Percentiles rank a stretch among this genome's conserved stretches.
These are phyloP conservation scores for Neelides sp. DNA, from an alignment of 1,140 invertebrate genomes.

Conservation along the genomic window DNA sequence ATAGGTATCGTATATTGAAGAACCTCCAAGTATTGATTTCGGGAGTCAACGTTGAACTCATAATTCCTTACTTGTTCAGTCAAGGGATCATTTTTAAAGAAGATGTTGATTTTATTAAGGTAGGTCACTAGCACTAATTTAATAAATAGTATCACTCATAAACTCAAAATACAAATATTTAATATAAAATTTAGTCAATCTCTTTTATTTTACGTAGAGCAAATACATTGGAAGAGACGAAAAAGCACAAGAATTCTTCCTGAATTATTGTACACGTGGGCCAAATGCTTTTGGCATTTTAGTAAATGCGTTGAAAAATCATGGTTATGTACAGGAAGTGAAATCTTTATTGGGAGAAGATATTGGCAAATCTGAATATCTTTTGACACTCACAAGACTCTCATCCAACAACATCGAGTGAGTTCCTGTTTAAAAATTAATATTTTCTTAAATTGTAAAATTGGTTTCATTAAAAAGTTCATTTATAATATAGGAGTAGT, in stretches of 20 bases:
- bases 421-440: too few relatives aligned
- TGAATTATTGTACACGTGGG: constrained; percentile 14
- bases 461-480: too few relatives aligned
- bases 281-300: constrained; percentile 20
- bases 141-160: background rate
- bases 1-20: too few relatives aligned
- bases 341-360: background rate
- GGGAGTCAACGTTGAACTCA: constrained; percentile 11
- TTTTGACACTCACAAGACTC: too few relatives aligned
- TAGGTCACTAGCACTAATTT: background rate
- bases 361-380: too few relatives aligned
- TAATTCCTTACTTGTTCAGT: constrained; percentile 10
- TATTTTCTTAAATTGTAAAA: too few relatives aligned
- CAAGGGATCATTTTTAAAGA: constrained; percentile 13
- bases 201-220: constrained; percentile 7
- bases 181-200: background rate
- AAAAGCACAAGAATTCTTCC: constrained; percentile 23
- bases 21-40: too few relatives aligned
- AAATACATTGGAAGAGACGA: constrained; percentile 2
- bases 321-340: constrained; percentile 19
- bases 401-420: too few relatives aligned
- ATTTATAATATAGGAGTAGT: too few relatives aligned
- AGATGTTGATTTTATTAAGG: constrained; percentile 18
- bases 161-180: background rate
- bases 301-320: constrained; percentile 8